These are phyloP conservation scores for Hydrocynus forskahlii DNA, from an alignment of 2,797 vertebrate genomes.

Conservation along the genomic window DNA sequence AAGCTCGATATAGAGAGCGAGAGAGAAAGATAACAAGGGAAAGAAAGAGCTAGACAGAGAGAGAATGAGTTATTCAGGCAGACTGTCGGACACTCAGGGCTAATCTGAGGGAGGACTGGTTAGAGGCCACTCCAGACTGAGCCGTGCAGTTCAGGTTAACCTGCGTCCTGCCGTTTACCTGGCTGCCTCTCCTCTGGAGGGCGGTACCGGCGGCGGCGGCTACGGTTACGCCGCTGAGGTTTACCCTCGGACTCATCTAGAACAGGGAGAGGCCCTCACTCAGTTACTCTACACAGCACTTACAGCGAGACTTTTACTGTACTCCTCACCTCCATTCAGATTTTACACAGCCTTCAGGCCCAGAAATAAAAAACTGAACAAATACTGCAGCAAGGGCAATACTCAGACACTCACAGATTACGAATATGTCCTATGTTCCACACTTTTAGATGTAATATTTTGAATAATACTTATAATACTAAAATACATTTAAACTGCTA, in stretches of 20 bases:
- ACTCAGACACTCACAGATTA: no score
- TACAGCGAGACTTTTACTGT: not conserved
- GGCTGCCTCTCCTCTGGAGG: slow-evolving; percentile 97
- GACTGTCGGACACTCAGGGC: no score
- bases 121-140: slow-evolving; percentile 67
- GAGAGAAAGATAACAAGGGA: no score
- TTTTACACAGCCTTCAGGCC: slow-evolving; percentile 18
- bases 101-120: not conserved
- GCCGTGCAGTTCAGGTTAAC: slow-evolving; percentile 41
- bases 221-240: slow-evolving; percentile 97
- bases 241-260: slow-evolving; percentile 95
- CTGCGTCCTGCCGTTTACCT: slow-evolving; percentile 82
- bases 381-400: not conserved
- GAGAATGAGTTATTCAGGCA: no score
- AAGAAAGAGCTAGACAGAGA: no score
- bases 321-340: not conserved
- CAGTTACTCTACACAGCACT: not conserved
- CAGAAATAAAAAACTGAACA: slow-evolving; percentile 10
- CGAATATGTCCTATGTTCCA: no score
- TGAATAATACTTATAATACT: no score
- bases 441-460: no score
- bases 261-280: slow-evolving; percentile 56
- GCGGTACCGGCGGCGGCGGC: slow-evolving; percentile 91
- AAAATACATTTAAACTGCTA: no score
- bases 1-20: no score